phyloP scores from a whole-genome alignment of 2,888 invertebrate genomes.

The Lasioglossum malachurum region DNA sequence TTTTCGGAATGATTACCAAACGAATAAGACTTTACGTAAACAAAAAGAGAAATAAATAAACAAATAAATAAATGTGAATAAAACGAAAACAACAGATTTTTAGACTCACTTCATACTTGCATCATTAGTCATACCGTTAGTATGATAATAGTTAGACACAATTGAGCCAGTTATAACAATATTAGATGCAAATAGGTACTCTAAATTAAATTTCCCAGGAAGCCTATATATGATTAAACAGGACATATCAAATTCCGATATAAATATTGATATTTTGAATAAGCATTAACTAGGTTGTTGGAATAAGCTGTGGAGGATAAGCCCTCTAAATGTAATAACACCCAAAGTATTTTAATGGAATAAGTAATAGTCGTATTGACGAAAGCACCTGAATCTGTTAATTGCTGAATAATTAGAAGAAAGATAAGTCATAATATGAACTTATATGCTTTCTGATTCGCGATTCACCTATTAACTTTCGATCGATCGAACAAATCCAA shows the following conservation, averaged over 20 bases:
- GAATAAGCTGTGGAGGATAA: constrained; percentile 69
- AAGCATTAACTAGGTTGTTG: constrained; percentile 74
- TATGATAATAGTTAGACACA: constrained; percentile 73
- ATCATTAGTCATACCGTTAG: constrained; percentile 71
- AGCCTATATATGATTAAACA: constrained; percentile 69
- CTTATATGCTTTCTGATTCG: constrained; percentile 51
- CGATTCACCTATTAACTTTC: not conserved
- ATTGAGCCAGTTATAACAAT: constrained; percentile 67
- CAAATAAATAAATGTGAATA: not conserved
- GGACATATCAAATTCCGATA: constrained; percentile 57
- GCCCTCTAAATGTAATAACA: constrained; percentile 65
- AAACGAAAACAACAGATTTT: constrained; percentile 30
- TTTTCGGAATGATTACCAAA: not conserved
- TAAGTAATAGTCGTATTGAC: constrained; percentile 66
- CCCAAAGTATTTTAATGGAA: constrained; percentile 69
- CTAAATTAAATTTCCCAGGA: constrained; percentile 68
- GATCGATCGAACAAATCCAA: not conserved
- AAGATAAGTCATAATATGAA: constrained; percentile 64
- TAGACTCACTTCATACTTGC: constrained; percentile 61
- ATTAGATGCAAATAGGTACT: constrained; percentile 68
- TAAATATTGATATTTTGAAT: constrained; percentile 60
- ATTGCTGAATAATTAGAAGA: constrained; percentile 73
- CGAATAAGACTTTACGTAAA: not conserved
- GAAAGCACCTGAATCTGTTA: constrained; percentile 72
- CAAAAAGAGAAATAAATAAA: not conserved